Base-by-base conservation (phyloP, 2,113 vertebrate genomes). In the Ellobius talpinus region DNA sequence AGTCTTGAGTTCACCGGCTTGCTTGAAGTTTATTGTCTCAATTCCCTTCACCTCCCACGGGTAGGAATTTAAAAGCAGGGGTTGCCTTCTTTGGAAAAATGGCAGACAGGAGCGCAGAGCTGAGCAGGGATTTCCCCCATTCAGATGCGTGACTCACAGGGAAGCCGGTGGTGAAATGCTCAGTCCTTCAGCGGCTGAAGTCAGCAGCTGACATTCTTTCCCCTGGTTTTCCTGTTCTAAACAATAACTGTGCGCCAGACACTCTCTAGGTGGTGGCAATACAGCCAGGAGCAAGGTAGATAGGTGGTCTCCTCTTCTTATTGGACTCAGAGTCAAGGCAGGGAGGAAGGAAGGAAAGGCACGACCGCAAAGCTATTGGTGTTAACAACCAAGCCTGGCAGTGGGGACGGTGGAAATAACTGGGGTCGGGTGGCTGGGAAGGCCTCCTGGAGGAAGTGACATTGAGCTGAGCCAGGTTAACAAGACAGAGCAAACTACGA, bases 101-200 rank as follows among this genome's bases (percentile, higher is more conserved):
- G 29, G 1, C 3, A n/a, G 36, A 9, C 39, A 19, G 4, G 50
- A 58, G n/a, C 74, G 24, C 16, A 2, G 52, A 72, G 52, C 23
- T 33, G 5, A 33, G 47, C 0, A 36, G 93, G 79, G 93, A 23
- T 42, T 93, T 79, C 91, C 87, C 76, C 12, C 36, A 42, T 47
- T 45, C 23, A 1, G 29, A 31, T 0, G 7, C 17, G 6, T 94
- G 95, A 86, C 45, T 94, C 90, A 95, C 12, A 4, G 23, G 63
- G 29, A 73, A 36, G 23, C 52, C 0, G 0, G 29, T 4, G 47
- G 29, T 65, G 58, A 92, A 88, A 52, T n/a, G 31, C 42, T 6
- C 3, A 14, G 31, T 50, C 65, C n/a, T 47, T 3, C 73, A 26
- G 21, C 8, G 1, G 23, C 70, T 4, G 9, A 68, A 82, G n/a